Base-by-base conservation (phyloP, 2,888 invertebrate species). In the Ephialtes manifestator region DNA sequence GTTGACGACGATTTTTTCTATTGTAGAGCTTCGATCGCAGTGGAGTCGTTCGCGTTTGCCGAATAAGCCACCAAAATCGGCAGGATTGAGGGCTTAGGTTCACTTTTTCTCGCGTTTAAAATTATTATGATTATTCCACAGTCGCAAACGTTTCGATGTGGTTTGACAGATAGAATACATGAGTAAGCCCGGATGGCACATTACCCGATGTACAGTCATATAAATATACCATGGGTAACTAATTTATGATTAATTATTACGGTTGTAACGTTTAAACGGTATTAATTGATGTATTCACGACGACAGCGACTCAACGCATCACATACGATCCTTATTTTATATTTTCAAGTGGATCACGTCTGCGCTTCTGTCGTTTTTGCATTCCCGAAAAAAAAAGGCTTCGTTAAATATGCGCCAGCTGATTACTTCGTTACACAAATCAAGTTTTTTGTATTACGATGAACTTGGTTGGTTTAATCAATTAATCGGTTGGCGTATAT, bases 201-300 rank as follows among this genome's bases (percentile, higher is more conserved):
- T 81, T 67, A 76, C 65, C 76, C 71, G 48, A 80, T 84, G 77
- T 84, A 75, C 84, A 84, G 77, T 70, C 71, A 79, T 79, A 28
- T 55, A 20, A 70, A 53, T 60, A 74, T 68, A 55, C 48, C 20
- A 55, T 51, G 63, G 77, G 55, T 81, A 48, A 48, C 48, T 31
- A 76, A 76, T 60, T 81, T 60, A 77, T 81, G 68, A 81, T 77
- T 81, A 39, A 60, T 63, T 24, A 78, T 63, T 63, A 67, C 60
- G 51, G 20, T 68, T 35, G 58, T 76, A 72, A 60, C 31, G 53
- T 67, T 81, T 43, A 20, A 75, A 68, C 18, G 28, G 70, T 74
- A 78, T 71, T 74, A 74, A 67, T 60, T 24, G 51, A 60, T 39
- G 71, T 18, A 68, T 65, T 48, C 20, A 51, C 24, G 24, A 35